Evolutionary conservation across 2,797 vertebrate species (phyloP), one percentile per base, ranked within the genome.

Genomic region (Lithobates pipiens): DNA sequence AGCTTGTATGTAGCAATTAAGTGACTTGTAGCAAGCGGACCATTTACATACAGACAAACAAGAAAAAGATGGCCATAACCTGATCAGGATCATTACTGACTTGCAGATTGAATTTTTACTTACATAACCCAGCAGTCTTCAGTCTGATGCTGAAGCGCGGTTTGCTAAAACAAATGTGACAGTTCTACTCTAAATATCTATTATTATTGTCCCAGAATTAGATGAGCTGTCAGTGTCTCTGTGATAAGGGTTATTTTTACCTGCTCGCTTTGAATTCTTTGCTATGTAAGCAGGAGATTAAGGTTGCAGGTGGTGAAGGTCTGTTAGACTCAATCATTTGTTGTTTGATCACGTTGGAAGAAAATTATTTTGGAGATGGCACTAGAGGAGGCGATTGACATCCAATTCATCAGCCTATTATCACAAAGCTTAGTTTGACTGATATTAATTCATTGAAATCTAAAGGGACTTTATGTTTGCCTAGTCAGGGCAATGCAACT

Each of bases 201-300:
- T 76, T 83, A 83, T 75, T 83, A 68, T 76, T 50, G 81, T 76
- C 73, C 72, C 25, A 23, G 73, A 83, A 76, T 82, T 75, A 83
- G 81, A 83, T 83, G 81, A 75, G 73, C 81, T 83, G 72, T 83
- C 81, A 83, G 72, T 2, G 63, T 50, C 36, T n/a, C 57, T 76
- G 81, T 46, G 81, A 83, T 83, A 34, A 83, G 70, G 80, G 80
- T 82, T 82, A 75, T 82, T 82, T 70, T 82, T 82, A 82, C 72
- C 80, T 75, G 61, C 71, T 65, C 10, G 18, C 36, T 16, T 67
- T 75, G 70, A 67, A 82, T 82, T 82, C 21, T 50, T 13, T 36
- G 1, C 27, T 65, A 18, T 4, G 34, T 63, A 21, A 34, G 36
- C 11, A 15, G 32, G 32, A 61, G 79, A 72, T 72, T 72, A 81